Evolutionary conservation across 2,113 vertebrate genomes (phyloP), one percentile per base, ranked within the genome.

Genomic region (Pogona vitticeps): DNA sequence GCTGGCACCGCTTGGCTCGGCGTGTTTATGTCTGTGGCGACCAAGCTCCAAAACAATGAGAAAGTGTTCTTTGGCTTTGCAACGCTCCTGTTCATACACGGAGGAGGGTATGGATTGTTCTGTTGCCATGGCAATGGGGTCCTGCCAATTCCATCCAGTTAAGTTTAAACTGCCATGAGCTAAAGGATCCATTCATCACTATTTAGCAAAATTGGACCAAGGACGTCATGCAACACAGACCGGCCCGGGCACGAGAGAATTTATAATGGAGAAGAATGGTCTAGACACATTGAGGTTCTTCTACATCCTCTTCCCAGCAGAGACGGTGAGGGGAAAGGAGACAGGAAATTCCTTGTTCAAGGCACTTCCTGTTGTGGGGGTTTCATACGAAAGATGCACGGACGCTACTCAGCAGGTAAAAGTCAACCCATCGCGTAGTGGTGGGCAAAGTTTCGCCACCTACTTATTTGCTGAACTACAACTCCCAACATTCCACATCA

Each of bases 101-200:
- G n/a, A 92, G 59, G 28, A 58, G 88, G 88, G 92, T 89, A 87
- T 80, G 80, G 84, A 90, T 90, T 90, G 89, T 86, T 84, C 70
- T 1, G 38, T 95, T 94, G 83, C 86, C 91, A 94, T 93, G 92
- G 94, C 83, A 94, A 91, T 88, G 80, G 3, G 2, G 76, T 26
- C 85, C 86, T 86, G 84, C 87, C 46, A 85, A 65, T 33, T 81
- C 85, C 89, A 92, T 86, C 91, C 86, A 67, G 73, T 40, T 28
- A 80, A 84, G 14, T 0, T 10, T 58, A 75, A 92, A 86, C 91
- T 79, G 86, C 77, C 88, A 26, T 73, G 89, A 90, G 88, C 83
- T 85, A 91, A 88, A 70, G 82, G 72, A 61, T 81, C 81, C 92
- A 79, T 93, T 94, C 87, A 81, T 81, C 73, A 89, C 88, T 8